phyloP scores from a whole-genome alignment of 2,888 invertebrate genomes.

The Carcina quercana region DNA sequence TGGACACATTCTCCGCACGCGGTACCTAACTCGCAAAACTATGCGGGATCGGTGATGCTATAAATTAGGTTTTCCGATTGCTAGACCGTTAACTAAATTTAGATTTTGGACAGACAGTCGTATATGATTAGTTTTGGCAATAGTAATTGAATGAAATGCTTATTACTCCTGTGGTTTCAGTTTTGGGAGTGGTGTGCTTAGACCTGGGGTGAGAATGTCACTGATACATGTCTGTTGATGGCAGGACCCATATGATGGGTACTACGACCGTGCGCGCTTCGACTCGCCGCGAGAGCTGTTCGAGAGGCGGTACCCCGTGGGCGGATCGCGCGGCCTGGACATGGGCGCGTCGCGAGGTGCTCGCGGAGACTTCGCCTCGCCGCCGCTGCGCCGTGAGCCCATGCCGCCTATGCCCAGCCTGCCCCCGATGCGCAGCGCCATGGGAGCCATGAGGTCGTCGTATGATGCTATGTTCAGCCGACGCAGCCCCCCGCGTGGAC shows the following conservation, averaged over 20 bases:
- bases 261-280: constrained; percentile 85
- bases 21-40: constrained; percentile 37
- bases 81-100: not conserved
- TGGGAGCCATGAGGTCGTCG: constrained; percentile 81
- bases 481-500: constrained; percentile 81
- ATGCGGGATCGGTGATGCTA: constrained; percentile 53
- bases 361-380: constrained; percentile 81
- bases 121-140: not conserved
- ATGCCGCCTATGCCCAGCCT: constrained; percentile 87
- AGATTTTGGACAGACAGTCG: not conserved
- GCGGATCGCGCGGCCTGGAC: constrained; percentile 69
- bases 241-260: constrained; percentile 83
- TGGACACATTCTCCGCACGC: constrained; percentile 46
- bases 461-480: constrained; percentile 90
- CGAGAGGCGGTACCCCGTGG: constrained; percentile 84
- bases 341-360: constrained; percentile 68
- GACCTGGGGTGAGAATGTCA: not conserved
- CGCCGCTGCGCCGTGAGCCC: constrained; percentile 84
- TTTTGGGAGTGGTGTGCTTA: constrained; percentile 4
- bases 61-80: constrained; percentile 10
- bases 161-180: too few species aligned
- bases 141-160: constrained; percentile 1
- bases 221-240: constrained; percentile 12
- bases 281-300: constrained; percentile 87
- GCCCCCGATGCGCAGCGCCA: constrained; percentile 73